Conservation (phyloP, 2,888 invertebrate species). For the Chrysomela aeneicollis region DNA sequence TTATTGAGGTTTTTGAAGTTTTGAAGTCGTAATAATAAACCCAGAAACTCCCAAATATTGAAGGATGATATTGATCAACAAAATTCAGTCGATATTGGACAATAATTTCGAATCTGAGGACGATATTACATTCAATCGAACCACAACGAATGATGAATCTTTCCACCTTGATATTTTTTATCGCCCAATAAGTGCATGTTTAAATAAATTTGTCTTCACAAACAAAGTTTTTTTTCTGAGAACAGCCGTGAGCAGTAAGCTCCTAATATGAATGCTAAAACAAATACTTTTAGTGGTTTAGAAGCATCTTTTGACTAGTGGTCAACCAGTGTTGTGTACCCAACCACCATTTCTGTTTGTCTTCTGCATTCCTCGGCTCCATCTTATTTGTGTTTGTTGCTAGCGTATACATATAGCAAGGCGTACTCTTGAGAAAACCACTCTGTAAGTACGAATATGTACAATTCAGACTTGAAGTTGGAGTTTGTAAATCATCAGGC, state of each 20-base stretch:
- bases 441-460: constrained; percentile 27
- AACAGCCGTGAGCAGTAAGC: constrained; percentile 54
- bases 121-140: neutral
- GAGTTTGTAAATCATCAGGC: constrained; percentile 2
- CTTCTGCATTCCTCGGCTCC: constrained; percentile 49
- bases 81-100: too few relatives aligned
- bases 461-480: constrained; percentile 25
- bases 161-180: constrained; percentile 23
- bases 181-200: constrained; percentile 39
- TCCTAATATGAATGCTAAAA: constrained; percentile 57
- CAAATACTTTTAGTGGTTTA: constrained; percentile 60
- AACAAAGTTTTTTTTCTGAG: constrained; percentile 49
- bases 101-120: too few relatives aligned
- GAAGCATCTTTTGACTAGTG: constrained; percentile 52
- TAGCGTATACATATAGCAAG: constrained; percentile 25
- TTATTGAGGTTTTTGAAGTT: too few relatives aligned
- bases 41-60: too few relatives aligned
- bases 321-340: constrained; percentile 54
- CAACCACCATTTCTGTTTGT: constrained; percentile 53
- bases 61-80: too few relatives aligned
- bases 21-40: too few relatives aligned
- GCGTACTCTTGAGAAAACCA: constrained; percentile 7
- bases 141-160: neutral
- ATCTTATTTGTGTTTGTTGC: constrained; percentile 31
- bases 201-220: constrained; percentile 41